Evolutionary conservation across 2,113 vertebrate species (phyloP), one percentile per base, ranked within the genome.

Genomic region (Athene noctua): DNA sequence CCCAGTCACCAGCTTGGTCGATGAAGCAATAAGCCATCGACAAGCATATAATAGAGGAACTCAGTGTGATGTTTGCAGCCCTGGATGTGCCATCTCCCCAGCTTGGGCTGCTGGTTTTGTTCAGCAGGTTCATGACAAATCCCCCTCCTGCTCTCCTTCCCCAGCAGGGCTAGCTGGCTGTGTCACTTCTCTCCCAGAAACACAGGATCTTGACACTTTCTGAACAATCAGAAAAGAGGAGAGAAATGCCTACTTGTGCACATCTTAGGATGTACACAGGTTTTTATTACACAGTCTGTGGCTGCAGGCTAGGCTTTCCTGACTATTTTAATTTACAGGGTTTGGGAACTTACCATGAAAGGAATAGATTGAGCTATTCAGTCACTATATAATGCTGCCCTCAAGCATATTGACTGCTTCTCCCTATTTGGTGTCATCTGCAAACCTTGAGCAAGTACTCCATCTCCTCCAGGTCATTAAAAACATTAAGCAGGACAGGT

Each of bases 371-470:
- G 54, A n/a, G 34, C 14, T n/a, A 25, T 47, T 20, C 16, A 10
- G 18, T 54, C 34, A 34, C 70, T 61, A 5, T 61, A 5, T 11
- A 46, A 19, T 14, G 19, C 54, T 61, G 27, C 63, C 40, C 29
- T 47, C 0, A 2, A 70, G 19, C 40, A 42, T 23, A 47, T 30
- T 1, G 0, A 13, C 29, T 42, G 25, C n/a, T 55, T 17, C 63
- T 10, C 23, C 2, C 3, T 8, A 2, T 63, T 36, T 42, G 30
- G 49, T 27, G 18, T 9, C 26, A 32, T 3, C 42, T 63, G 42
- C 65, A 78, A 49, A 16, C n/a, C 15, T 57, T 7, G 20, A 62
- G 29, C 80, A 34, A 59, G 6, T 40, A 42, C n/a, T 51, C 42
- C 21, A 14, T 12, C 20, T 47, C 17, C 42, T 59, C 40, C n/a